phyloP scores from a whole-genome alignment of 2,888 invertebrate genomes.

The Athripsodes cinereus region DNA sequence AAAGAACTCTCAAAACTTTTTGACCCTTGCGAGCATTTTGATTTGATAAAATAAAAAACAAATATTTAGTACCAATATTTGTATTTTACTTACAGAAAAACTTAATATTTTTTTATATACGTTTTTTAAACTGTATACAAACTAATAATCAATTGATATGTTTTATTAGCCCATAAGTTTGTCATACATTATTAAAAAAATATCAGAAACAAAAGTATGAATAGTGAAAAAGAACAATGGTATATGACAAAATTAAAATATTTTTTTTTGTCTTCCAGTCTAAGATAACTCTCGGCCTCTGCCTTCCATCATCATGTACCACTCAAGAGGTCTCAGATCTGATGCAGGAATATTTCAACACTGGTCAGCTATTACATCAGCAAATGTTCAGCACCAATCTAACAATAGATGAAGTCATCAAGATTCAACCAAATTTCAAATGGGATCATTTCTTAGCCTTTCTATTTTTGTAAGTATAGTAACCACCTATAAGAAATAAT shows the following conservation, averaged over 20 bases:
- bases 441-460: constrained; percentile 32
- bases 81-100: no score
- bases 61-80: no score
- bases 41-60: no score
- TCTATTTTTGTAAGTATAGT: constrained; percentile 35
- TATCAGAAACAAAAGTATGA: no score
- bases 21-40: no score
- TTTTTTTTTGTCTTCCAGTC: constrained; percentile 33
- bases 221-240: no score
- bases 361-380: constrained; percentile 15
- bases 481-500: background rate
- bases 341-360: constrained; percentile 34
- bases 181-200: no score
- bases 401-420: constrained; percentile 22
- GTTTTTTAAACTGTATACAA: no score
- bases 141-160: no score
- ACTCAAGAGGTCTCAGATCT: constrained; percentile 36
- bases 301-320: constrained; percentile 44
- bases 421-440: constrained; percentile 10
- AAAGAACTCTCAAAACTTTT: no score
- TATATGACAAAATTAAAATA: background rate
- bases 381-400: constrained; percentile 19
- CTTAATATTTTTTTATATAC: no score
- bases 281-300: constrained; percentile 47
- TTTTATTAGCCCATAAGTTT: no score